Conservation (phyloP, 2,113 vertebrate species). For the Rafetus swinhoei region DNA sequence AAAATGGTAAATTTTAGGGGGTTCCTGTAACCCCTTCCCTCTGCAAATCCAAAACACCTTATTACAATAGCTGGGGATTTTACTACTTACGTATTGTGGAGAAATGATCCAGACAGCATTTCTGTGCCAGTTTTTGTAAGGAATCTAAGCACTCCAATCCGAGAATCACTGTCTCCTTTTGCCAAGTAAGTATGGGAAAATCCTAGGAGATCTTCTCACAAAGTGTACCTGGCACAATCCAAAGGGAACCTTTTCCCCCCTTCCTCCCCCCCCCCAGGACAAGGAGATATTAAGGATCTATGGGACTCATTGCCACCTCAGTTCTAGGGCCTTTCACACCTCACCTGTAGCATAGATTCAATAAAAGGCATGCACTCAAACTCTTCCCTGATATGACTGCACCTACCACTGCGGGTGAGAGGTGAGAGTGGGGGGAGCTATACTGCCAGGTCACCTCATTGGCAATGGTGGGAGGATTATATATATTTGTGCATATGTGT, state of each 20-base stretch:
- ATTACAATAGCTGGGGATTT: not conserved
- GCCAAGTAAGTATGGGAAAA: not conserved
- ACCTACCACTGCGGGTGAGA: not conserved
- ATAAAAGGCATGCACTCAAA: not conserved
- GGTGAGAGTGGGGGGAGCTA: not conserved
- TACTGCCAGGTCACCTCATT: not conserved
- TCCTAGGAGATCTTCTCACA: not conserved
- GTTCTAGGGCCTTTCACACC: not conserved
- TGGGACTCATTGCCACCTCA: not conserved
- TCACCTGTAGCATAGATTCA: not conserved
- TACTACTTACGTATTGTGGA: not conserved
- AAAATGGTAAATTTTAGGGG: not conserved
- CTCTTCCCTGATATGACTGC: not conserved
- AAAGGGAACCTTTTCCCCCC: not conserved
- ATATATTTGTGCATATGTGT: not conserved
- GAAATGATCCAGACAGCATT: rapidly evolving
- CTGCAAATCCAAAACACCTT: not conserved
- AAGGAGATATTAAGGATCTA: rapidly evolving
- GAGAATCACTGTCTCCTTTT: not conserved
- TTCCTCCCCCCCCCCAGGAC: not conserved
- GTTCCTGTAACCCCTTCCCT: not conserved
- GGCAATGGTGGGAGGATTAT: not conserved
- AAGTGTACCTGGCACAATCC: not conserved
- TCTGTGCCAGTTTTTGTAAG: not conserved
- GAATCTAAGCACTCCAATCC: not conserved